A percentile compares a stretch with the other conserved stretches of the same genome.
These are phyloP conservation scores for Hipposideros larvatus DNA, from an alignment of 2,797 vertebrate genomes.

Conservation along the genomic window DNA sequence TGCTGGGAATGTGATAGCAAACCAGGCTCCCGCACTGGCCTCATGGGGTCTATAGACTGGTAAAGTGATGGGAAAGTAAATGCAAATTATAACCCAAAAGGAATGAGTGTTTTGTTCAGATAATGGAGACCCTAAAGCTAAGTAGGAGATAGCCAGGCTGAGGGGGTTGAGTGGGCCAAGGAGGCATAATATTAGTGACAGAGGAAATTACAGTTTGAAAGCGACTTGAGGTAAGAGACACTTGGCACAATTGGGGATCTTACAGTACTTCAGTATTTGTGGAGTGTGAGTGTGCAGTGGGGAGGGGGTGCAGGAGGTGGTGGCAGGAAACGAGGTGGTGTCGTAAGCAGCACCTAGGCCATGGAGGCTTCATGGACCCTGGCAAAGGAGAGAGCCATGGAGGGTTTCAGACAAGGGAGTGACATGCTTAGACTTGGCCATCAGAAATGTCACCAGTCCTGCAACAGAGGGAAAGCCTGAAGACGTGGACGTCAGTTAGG, in stretches of 20 bases:
- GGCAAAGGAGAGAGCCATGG: not conserved
- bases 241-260: not conserved
- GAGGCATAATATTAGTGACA: not conserved
- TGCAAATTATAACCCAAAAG: not conserved
- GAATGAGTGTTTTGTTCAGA: not conserved
- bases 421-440: not conserved
- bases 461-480: not conserved
- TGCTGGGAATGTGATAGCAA: not conserved
- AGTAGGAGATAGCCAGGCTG: not conserved
- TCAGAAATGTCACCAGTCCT: not conserved
- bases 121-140: not conserved
- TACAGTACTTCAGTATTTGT: not conserved
- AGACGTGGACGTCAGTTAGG: not conserved
- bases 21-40: not conserved
- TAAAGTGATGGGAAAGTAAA: not conserved
- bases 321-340: not conserved
- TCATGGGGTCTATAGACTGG: not conserved
- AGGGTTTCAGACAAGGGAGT: not conserved
- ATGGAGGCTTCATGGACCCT: not conserved
- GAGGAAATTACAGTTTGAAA: slow-evolving; percentile 24
- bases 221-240: not conserved
- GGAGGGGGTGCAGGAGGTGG: not conserved
- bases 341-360: not conserved
- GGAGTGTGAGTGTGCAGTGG: not conserved
- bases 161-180: not conserved